Percentiles rank a stretch among this genome's conserved stretches.
These are phyloP conservation scores for Aporrectodea caliginosa DNA, from an alignment of 1,140 invertebrate species.

Conservation along the genomic window DNA sequence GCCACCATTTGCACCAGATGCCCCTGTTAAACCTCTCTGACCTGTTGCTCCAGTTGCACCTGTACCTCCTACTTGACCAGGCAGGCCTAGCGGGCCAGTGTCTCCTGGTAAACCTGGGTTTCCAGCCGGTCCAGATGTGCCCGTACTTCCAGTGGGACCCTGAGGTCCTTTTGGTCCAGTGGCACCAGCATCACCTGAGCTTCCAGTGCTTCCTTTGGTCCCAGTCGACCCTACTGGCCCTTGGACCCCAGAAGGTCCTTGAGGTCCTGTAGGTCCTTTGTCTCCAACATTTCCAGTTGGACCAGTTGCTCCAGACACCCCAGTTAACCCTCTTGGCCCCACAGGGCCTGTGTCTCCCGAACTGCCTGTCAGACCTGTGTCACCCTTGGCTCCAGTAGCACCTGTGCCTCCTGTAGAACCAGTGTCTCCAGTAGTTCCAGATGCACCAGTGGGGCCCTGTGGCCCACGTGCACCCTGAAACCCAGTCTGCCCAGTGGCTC, in stretches of 20 bases:
- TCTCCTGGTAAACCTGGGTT: too few species aligned
- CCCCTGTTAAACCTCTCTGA: too few species aligned
- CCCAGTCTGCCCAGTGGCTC: conserved; percentile 11
- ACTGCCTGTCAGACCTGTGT: conserved; percentile 4
- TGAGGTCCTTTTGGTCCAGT: neutral
- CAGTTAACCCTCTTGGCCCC: neutral
- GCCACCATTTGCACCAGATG: too few species aligned
- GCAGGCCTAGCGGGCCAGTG: neutral
- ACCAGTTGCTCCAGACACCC: neutral
- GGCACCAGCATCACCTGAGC: neutral
- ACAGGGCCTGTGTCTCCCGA: neutral
- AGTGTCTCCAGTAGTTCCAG: neutral
- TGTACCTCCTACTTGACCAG: conserved; percentile 10
- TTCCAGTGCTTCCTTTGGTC: neutral
- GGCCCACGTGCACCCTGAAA: neutral
- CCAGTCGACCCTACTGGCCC: neutral
- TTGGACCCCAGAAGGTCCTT: neutral
- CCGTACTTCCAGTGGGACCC: too few species aligned
- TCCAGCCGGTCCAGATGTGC: too few species aligned
- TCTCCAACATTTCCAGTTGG: neutral
- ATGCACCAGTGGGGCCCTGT: neutral
- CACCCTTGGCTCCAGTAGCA: neutral
- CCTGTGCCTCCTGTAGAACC: conserved; percentile 2
- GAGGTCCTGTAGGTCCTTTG: conserved; percentile 2
- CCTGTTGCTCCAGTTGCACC: too few species aligned